Base-by-base conservation (phyloP, 2,888 invertebrate species). In the Pheosia gnoma region DNA sequence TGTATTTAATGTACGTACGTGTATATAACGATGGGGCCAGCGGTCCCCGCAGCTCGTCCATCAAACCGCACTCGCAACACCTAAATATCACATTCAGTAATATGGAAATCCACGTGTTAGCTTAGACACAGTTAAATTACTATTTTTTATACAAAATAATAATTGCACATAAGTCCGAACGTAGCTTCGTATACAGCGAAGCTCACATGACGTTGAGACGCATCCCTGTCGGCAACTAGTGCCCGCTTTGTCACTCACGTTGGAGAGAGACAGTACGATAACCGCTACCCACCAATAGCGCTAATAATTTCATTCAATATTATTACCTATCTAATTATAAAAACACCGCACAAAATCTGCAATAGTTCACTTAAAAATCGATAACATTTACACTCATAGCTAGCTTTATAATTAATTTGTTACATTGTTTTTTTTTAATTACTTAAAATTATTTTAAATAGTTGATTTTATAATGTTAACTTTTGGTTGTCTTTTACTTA, bases 1-100 rank as follows among this genome's bases (percentile, higher is more conserved):
- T 89, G 90, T 91, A 88, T 85, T 85, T 84, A 83, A 84, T 82
- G 84, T 88, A 89, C 87, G 90, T 89, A 86, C 86, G 90, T 88
- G 90, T 90, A 86, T 85, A 86, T 83, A 82, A 81, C 79, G 79
- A 80, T 76, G 79, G 81, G 76, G 74, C 73, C 74, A 72, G 70
- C 68, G 72, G 70, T 74, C 81, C 82, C 82, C 78, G 74, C 75
- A 75, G 79, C 73, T 80, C 80, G 79, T 83, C 85, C 79, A 83
- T 82, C 89, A 85, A 89, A 88, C 92, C 91, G 91, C 92, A 88
- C 85, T 88, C 87, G 88, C 93, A 93, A 90, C 89, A 91, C 88
- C 94, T 94, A 94, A 92, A 93, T 94, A 94, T 94, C 94, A 94
- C 94, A 94, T 94, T 94, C 90, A 93, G 91, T 93, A 94, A 91